Conservation (phyloP, 2,888 invertebrate species). For the Apoderus coryli region DNA sequence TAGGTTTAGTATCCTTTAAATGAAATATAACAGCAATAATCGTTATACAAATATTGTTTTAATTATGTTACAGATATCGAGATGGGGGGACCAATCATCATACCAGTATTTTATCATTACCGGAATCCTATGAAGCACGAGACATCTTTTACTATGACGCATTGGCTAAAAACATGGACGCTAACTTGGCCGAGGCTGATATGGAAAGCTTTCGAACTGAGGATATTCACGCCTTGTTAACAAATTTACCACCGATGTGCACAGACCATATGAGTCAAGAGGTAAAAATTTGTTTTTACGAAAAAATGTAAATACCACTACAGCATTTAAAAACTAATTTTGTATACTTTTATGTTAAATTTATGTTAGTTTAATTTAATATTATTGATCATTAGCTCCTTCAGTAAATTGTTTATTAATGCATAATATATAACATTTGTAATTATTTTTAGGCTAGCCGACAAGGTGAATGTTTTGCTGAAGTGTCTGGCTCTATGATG, state of each 20-base stretch:
- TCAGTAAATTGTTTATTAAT: too few relatives aligned
- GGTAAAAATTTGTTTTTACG: too few relatives aligned
- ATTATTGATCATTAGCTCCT: too few relatives aligned
- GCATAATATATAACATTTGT: too few relatives aligned
- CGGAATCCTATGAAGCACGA: conserved; percentile 60
- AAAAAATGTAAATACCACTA: too few relatives aligned
- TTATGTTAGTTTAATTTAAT: too few relatives aligned
- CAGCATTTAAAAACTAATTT: too few relatives aligned
- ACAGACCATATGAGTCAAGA: conserved; percentile 35
- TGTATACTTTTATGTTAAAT: too few relatives aligned
- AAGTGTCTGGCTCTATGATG: conserved; percentile 68
- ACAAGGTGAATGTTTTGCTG: conserved; percentile 70
- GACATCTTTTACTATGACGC: conserved; percentile 69
- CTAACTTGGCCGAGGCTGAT: conserved; percentile 86
- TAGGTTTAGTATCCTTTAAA: too few relatives aligned
- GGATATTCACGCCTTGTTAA: conserved; percentile 77
- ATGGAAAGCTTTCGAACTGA: conserved; percentile 89
- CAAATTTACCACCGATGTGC: conserved; percentile 58
- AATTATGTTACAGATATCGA: conserved; percentile 44
- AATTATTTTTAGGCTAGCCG: conserved; percentile 46
- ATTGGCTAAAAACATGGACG: conserved; percentile 76
- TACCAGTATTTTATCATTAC: conserved; percentile 68
- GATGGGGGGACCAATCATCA: conserved; percentile 61
- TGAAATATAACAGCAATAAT: too few relatives aligned
- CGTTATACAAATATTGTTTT: too few relatives aligned